phyloP scores from a whole-genome alignment of 2,888 invertebrate species.

The Lithosia quadra region DNA sequence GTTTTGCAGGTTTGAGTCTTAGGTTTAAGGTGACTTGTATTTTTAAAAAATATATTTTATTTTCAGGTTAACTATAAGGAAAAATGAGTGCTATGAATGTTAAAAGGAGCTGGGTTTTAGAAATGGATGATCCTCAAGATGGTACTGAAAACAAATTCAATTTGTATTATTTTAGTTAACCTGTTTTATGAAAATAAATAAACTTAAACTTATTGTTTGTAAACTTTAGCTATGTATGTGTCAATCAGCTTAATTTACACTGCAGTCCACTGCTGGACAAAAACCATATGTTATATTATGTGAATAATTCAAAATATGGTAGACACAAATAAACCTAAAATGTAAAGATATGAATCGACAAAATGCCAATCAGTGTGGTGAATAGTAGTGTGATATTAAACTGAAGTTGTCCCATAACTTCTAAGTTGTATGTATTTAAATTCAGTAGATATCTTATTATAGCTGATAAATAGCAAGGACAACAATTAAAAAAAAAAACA shows the following conservation, averaged over 20 bases:
- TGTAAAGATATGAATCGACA: not conserved
- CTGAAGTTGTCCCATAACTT: no score
- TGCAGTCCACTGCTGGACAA: no score
- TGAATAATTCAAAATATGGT: not conserved
- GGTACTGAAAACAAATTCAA: conserved; percentile 36
- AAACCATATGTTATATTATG: no score
- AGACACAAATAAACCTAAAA: not conserved
- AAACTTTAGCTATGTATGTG: not conserved
- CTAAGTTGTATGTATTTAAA: no score
- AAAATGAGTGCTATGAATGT: conserved; percentile 57
- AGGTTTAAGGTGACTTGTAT: not conserved
- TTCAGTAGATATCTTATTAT: no score
- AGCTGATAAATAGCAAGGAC: no score
- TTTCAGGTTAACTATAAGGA: conserved; percentile 18
- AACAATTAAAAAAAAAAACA: no score
- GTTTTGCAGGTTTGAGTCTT: not conserved
- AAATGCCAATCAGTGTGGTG: not conserved
- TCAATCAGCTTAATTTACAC: no score
- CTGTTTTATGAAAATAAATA: no score
- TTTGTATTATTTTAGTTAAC: no score
- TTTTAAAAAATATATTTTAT: not conserved
- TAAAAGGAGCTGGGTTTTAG: conserved; percentile 57
- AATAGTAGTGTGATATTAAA: not conserved
- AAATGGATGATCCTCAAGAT: conserved; percentile 52
- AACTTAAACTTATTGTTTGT: no score